These are phyloP conservation scores for Jaculus jaculus DNA, from an alignment of 2,113 vertebrate genomes.

Conservation along the genomic window DNA sequence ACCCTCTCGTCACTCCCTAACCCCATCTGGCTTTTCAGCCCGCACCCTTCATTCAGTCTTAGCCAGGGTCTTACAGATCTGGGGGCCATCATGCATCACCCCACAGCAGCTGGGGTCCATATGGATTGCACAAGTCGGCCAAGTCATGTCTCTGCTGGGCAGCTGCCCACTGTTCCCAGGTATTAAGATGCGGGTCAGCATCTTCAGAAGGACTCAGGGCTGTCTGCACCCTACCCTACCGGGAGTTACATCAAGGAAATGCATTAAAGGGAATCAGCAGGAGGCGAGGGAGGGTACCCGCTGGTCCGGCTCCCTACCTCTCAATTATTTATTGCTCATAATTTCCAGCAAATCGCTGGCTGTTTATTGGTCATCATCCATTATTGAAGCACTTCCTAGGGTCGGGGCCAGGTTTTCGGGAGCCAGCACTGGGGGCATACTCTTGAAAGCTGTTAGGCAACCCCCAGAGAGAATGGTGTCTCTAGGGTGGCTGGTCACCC, in stretches of 20 bases:
- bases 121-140: background rate
- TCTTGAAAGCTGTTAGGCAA: conserved; percentile 84
- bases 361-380: conserved; percentile 88
- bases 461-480: conserved; percentile 79
- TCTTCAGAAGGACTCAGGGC: conserved; percentile 74
- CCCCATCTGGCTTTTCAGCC: background rate
- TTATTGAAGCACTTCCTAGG: conserved; percentile 88
- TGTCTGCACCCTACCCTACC: conserved; percentile 73
- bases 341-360: conserved; percentile 88
- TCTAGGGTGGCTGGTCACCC: conserved; percentile 85
- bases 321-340: conserved; percentile 89
- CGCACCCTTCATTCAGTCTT: background rate
- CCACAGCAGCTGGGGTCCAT: background rate
- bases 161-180: background rate
- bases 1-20: background rate
- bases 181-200: conserved; percentile 76
- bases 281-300: conserved; percentile 80
- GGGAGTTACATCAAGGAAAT: conserved; percentile 85
- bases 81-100: background rate
- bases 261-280: conserved; percentile 85
- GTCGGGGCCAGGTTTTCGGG: conserved; percentile 85
- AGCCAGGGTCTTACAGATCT: accelerated
- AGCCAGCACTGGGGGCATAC: conserved; percentile 76
- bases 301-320: conserved; percentile 80
- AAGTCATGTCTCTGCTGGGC: background rate